phyloP scores from a whole-genome alignment of 2,888 invertebrate species.

The Nasonovia ribisnigri region DNA sequence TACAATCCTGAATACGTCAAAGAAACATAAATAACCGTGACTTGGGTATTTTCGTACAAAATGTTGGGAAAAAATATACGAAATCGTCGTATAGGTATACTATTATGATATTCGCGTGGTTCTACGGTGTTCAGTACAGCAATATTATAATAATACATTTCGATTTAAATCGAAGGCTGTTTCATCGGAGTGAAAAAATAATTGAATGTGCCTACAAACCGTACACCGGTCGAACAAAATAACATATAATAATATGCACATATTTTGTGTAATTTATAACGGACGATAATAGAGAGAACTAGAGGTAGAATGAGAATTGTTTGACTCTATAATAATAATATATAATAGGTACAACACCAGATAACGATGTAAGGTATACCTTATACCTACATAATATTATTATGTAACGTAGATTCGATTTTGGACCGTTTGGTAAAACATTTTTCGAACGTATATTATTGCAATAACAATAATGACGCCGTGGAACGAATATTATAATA shows the following conservation, averaged over 20 bases:
- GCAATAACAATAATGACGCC: background rate
- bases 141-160: background rate
- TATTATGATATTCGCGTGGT: background rate
- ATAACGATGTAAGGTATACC: background rate
- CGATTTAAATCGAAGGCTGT: background rate
- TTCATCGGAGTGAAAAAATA: slow-evolving; percentile 3
- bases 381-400: background rate
- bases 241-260: background rate
- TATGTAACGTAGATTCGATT: background rate
- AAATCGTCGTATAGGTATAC: background rate
- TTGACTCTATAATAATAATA: background rate
- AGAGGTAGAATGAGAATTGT: background rate
- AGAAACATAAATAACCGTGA: background rate
- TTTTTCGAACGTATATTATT: background rate
- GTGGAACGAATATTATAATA: background rate
- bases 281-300: background rate
- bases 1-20: background rate
- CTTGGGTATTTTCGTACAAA: background rate
- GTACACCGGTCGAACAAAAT: background rate
- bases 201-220: background rate
- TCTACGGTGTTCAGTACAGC: background rate
- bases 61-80: background rate
- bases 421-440: background rate
- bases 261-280: slow-evolving; percentile 1
- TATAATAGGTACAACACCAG: background rate